Evolutionary conservation across 92 coral and sea anemone genomes (phyloP).

Genomic region (Zoanthus sansibaricus): DNA sequence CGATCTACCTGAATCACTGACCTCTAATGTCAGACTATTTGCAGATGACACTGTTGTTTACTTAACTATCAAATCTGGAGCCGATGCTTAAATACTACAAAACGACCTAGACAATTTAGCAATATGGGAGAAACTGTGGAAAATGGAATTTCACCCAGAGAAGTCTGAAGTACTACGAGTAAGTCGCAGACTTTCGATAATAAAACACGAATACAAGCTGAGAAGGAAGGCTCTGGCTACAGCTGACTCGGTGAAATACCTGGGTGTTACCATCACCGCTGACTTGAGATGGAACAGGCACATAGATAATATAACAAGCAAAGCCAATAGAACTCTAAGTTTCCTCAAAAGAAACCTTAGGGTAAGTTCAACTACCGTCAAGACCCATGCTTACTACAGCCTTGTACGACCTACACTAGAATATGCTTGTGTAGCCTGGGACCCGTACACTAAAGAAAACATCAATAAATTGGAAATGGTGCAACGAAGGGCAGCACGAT

Average conservation of each 20-base stretch:
- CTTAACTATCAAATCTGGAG: background rate
- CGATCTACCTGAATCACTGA: background rate
- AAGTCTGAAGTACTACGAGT: background rate
- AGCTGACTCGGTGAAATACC: slow-evolving; percentile 49
- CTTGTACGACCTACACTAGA: too few relatives aligned
- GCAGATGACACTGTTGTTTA: background rate
- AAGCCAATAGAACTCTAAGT: too few relatives aligned
- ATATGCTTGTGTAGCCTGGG: too few relatives aligned
- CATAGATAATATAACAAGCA: slow-evolving; percentile 24
- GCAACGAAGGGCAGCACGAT: slow-evolving; percentile 6
- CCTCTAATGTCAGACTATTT: background rate
- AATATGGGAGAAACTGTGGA: background rate
- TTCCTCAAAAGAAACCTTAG: too few relatives aligned
- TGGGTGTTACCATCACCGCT: slow-evolving; percentile 52
- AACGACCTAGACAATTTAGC: background rate
- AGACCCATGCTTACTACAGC: too few relatives aligned
- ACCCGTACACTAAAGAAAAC: too few relatives aligned
- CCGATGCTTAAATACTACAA: background rate
- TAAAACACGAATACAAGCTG: background rate
- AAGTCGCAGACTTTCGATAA: background rate
- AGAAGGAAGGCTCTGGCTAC: slow-evolving; percentile 7
- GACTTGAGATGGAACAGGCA: slow-evolving; percentile 62
- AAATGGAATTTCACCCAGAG: too few relatives aligned
- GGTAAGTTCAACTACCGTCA: too few relatives aligned
- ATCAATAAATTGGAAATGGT: background rate